phyloP scores from a whole-genome alignment of 1,140 invertebrate species.

The Drosophila rhopaloa region DNA sequence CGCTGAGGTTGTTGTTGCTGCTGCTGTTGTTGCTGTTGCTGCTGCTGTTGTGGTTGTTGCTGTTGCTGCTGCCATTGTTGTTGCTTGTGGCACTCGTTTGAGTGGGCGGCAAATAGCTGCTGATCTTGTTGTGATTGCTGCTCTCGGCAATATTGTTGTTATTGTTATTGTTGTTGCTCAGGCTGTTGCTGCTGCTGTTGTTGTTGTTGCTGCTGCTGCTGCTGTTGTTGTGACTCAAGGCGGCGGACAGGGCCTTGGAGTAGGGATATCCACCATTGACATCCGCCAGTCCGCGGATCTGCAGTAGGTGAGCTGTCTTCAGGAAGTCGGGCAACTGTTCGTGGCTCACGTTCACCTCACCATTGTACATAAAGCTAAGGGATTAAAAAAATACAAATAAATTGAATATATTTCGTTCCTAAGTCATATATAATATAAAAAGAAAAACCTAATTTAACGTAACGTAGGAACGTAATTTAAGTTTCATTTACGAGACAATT shows the following conservation, averaged over 20 bases:
- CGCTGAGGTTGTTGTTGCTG: slow-evolving; percentile 31
- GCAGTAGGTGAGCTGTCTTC: slow-evolving; percentile 95
- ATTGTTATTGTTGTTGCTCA: slow-evolving; percentile 32
- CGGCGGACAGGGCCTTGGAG: slow-evolving; percentile 63
- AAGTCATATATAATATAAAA: too few species aligned
- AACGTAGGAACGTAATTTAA: too few species aligned
- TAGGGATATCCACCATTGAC: slow-evolving; percentile 87
- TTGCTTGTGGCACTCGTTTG: slow-evolving; percentile 21
- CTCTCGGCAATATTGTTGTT: slow-evolving; percentile 44
- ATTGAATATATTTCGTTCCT: background rate
- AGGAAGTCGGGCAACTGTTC: slow-evolving; percentile 95
- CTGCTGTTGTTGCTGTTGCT: slow-evolving; percentile 12
- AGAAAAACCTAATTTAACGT: too few species aligned
- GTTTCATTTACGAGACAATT: too few species aligned
- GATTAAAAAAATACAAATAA: background rate
- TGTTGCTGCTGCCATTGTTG: slow-evolving; percentile 14
- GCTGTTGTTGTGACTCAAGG: slow-evolving; percentile 76
- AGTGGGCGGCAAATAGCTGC: slow-evolving; percentile 54
- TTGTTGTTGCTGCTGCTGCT: slow-evolving; percentile 24
- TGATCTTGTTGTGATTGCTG: slow-evolving; percentile 67
- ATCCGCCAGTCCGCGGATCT: slow-evolving; percentile 95
- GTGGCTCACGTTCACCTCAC: slow-evolving; percentile 96
- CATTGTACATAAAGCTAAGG: slow-evolving; percentile 95
- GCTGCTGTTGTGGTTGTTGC: slow-evolving; percentile 34
- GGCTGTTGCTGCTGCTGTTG: slow-evolving; percentile 21